A percentile compares a stretch with the other conserved stretches of the same genome.
phyloP scores from a whole-genome alignment of 2,888 invertebrate genomes.

The Spilosoma lubricipeda region DNA sequence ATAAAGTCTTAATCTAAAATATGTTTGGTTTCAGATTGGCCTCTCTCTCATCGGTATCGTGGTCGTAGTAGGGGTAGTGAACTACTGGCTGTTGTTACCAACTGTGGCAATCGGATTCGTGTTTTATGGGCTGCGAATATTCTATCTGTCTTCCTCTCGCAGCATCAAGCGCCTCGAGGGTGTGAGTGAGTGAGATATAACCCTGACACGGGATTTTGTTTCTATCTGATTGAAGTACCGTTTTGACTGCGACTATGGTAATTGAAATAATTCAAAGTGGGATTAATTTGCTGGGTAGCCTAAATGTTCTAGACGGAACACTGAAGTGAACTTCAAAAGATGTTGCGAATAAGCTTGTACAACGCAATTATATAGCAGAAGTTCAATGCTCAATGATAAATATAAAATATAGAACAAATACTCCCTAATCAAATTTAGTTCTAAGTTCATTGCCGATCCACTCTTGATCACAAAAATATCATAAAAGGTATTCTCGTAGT shows the following conservation, averaged over 20 bases:
- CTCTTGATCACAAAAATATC: too few species aligned
- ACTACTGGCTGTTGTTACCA: slow-evolving; percentile 90
- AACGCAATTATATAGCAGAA: background rate
- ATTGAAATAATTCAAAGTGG: background rate
- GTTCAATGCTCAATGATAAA: too few species aligned
- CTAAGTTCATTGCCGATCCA: too few species aligned
- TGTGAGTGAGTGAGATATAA: slow-evolving; percentile 89
- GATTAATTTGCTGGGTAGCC: background rate
- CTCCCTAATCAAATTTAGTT: too few species aligned
- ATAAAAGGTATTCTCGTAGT: too few species aligned
- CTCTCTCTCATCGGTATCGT: slow-evolving; percentile 92
- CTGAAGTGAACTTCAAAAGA: background rate
- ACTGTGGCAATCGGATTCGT: slow-evolving; percentile 89
- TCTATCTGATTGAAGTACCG: background rate
- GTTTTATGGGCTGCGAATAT: slow-evolving; percentile 91
- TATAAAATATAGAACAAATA: too few species aligned
- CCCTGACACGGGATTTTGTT: slow-evolving; percentile 42
- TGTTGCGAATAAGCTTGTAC: background rate
- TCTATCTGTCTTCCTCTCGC: slow-evolving; percentile 93
- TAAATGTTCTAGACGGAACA: background rate
- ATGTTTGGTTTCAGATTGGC: slow-evolving; percentile 88
- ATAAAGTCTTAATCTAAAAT: background rate
- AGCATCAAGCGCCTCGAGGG: slow-evolving; percentile 93
- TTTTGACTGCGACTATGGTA: background rate
- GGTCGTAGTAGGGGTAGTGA: slow-evolving; percentile 91